phyloP scores from a whole-genome alignment of 2,797 vertebrate species.

The Artibeus jamaicensis region DNA sequence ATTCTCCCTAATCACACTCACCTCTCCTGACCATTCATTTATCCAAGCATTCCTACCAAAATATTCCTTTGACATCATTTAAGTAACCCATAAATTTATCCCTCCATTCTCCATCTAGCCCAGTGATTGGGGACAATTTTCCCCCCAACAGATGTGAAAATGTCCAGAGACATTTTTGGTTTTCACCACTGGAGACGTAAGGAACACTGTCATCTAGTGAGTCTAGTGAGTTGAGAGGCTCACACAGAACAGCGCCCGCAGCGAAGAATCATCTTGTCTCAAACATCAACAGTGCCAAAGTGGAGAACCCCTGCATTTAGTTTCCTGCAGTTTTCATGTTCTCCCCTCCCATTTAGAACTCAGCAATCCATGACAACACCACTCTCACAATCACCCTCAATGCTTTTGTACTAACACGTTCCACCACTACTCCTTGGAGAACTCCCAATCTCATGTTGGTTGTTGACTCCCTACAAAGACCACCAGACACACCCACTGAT shows the following conservation, averaged over 20 bases:
- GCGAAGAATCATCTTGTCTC: neutral
- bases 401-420: neutral
- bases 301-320: neutral
- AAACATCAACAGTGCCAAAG: neutral
- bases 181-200: neutral
- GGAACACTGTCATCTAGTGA: neutral
- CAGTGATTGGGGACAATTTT: neutral
- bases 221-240: neutral
- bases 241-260: neutral
- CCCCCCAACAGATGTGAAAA: neutral
- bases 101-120: neutral
- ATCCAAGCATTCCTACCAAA: neutral
- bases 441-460: neutral
- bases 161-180: neutral
- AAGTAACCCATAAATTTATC: neutral
- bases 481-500: neutral
- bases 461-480: neutral
- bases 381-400: neutral
- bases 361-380: neutral
- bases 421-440: neutral
- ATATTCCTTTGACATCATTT: neutral
- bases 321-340: neutral
- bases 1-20: neutral
- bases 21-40: neutral
- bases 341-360: conserved; percentile 11